These are phyloP conservation scores for Leptothorax acervorum DNA, from an alignment of 2,888 invertebrate species.

Conservation along the genomic window DNA sequence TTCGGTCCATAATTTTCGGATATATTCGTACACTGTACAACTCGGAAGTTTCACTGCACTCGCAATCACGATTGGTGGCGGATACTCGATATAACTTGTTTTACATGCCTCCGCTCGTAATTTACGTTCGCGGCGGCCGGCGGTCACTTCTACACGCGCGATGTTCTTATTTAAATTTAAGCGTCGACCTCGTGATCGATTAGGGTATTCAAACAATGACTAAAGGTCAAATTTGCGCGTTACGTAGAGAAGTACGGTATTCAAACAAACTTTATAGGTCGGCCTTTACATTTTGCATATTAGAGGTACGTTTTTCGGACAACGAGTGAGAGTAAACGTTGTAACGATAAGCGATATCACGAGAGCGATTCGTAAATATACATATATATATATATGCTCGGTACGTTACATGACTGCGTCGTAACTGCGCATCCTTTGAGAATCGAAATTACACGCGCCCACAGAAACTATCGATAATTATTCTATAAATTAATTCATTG, in stretches of 20 bases:
- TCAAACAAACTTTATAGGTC: conserved; percentile 33
- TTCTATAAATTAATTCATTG: not conserved
- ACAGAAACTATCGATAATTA: not conserved
- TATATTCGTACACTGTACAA: not conserved
- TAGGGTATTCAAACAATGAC: conserved; percentile 41
- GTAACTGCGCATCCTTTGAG: not conserved
- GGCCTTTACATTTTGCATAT: not conserved
- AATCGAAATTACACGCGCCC: not conserved
- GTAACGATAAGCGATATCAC: not conserved
- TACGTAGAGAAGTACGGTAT: conserved; percentile 8
- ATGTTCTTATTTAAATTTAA: conserved; percentile 55
- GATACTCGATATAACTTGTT: conserved; percentile 25
- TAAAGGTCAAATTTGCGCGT: conserved; percentile 46
- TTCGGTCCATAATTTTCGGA: not conserved
- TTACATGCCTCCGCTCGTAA: conserved; percentile 25
- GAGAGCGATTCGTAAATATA: conserved; percentile 7
- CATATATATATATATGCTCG: not conserved
- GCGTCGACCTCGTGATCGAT: conserved; percentile 49
- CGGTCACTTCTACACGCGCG: conserved; percentile 27
- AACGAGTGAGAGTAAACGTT: not conserved
- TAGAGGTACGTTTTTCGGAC: not conserved
- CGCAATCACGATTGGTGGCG: not conserved
- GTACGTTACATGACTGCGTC: not conserved
- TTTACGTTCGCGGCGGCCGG: conserved; percentile 15
- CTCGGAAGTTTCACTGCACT: not conserved